A percentile compares a stretch with the other conserved stretches of the same genome.
phyloP scores from a whole-genome alignment of 2,888 invertebrate genomes.

The Coelopa pilipes region DNA sequence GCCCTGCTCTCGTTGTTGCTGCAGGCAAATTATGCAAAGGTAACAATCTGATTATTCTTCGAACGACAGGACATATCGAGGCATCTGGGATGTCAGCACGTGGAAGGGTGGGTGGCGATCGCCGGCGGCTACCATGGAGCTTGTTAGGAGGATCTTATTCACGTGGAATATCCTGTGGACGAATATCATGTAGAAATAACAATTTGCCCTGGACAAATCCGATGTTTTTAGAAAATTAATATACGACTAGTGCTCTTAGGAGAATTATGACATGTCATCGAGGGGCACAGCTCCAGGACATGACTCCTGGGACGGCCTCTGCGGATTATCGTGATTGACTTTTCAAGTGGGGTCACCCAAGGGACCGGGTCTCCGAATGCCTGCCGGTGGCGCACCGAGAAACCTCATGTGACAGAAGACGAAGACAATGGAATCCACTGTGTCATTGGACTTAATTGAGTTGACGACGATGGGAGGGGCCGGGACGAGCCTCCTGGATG shows the following conservation, averaged over 20 bases:
- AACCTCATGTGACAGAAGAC: not conserved
- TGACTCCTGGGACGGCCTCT: no score
- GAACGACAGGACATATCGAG: not conserved
- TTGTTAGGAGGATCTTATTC: not conserved
- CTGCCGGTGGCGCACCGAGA: no score
- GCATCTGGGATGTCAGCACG: no score
- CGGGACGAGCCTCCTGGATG: not conserved
- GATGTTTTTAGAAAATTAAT: not conserved
- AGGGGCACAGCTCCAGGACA: no score
- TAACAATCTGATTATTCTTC: conserved; percentile 17
- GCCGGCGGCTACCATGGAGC: not conserved
- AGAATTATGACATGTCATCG: no score
- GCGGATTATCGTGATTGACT: no score
- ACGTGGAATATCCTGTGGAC: not conserved
- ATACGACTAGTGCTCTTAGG: no score
- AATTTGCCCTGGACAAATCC: not conserved
- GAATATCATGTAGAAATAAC: not conserved
- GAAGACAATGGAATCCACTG: conserved; percentile 4
- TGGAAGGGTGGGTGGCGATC: not conserved
- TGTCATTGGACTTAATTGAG: conserved; percentile 11
- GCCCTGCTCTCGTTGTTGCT: no score
- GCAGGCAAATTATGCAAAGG: conserved; percentile 3
- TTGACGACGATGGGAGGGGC: not conserved
- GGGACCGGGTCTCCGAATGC: no score
- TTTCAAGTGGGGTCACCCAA: no score